Conservation (phyloP, 1,140 invertebrate genomes). For the Bombus consobrinus region DNA sequence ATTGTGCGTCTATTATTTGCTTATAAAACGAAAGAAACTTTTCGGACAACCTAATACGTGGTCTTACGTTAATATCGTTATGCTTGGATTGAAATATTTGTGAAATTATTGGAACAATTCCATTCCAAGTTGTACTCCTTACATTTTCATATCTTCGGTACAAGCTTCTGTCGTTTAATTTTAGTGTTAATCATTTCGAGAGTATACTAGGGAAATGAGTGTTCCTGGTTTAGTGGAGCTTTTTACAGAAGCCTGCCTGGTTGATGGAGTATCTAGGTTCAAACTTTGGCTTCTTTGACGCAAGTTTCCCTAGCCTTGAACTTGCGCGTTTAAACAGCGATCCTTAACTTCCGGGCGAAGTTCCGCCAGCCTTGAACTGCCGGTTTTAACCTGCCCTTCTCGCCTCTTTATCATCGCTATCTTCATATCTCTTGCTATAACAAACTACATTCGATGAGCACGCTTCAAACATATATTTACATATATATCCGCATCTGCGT, state of each 20-base stretch:
- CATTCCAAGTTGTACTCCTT: too few relatives aligned
- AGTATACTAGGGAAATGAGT: not conserved
- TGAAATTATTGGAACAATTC: too few relatives aligned
- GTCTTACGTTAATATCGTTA: too few relatives aligned
- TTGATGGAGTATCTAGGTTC: constrained; percentile 19
- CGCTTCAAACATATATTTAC: not conserved
- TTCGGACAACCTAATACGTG: too few relatives aligned
- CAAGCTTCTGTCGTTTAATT: not conserved
- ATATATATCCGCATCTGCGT: not conserved
- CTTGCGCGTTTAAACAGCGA: constrained; percentile 28
- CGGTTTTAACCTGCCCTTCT: not conserved
- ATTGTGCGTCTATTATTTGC: too few relatives aligned
- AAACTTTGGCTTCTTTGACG: constrained; percentile 18
- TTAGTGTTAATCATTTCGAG: not conserved
- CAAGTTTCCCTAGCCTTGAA: constrained; percentile 25
- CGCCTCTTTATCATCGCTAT: not conserved
- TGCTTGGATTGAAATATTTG: too few relatives aligned
- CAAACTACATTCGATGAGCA: not conserved
- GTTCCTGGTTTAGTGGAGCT: not conserved
- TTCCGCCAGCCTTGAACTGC: constrained; percentile 8
- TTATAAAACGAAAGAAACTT: too few relatives aligned
- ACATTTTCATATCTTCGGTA: not conserved
- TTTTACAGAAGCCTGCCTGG: not conserved
- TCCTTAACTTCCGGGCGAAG: constrained; percentile 17
- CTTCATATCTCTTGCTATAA: not conserved